Evolutionary conservation across 2,888 invertebrate genomes (phyloP).

Genomic region (Oligia strigilis): DNA sequence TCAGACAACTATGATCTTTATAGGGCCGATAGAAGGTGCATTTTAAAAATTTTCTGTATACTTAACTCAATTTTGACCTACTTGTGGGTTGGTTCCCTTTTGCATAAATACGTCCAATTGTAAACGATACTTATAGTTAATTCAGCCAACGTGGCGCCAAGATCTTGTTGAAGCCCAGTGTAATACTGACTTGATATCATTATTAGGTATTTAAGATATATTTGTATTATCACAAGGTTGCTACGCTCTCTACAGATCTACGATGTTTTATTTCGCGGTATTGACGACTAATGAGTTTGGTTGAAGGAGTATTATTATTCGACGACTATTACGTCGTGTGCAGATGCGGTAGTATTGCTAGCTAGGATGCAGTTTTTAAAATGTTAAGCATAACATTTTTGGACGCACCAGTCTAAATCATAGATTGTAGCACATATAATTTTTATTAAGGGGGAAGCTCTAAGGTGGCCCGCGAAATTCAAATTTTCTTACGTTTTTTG

Average conservation of each 20-base stretch:
- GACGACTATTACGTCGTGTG: slow-evolving; percentile 59
- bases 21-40: no score
- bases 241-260: slow-evolving; percentile 72
- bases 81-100: no score
- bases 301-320: slow-evolving; percentile 68
- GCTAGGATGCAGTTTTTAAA: slow-evolving; percentile 72
- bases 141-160: slow-evolving; percentile 50
- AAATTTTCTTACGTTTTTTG: no score
- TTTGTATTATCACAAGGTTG: slow-evolving; percentile 61
- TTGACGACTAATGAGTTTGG: slow-evolving; percentile 54
- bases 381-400: slow-evolving; percentile 77
- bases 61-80: no score
- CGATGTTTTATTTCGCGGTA: slow-evolving; percentile 59
- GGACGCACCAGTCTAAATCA: slow-evolving; percentile 87
- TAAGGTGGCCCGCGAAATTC: no score
- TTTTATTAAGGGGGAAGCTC: no score
- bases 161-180: slow-evolving; percentile 59
- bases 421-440: slow-evolving; percentile 83
- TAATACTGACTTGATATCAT: slow-evolving; percentile 61
- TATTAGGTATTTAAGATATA: slow-evolving; percentile 56
- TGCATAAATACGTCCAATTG: no score
- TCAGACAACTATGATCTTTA: no score
- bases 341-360: slow-evolving; percentile 70
- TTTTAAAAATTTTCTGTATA: no score
- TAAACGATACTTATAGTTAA: slow-evolving; percentile 48